Evolutionary conservation across 2,797 vertebrate genomes (phyloP).

Genomic region (Sebastes variabilis): DNA sequence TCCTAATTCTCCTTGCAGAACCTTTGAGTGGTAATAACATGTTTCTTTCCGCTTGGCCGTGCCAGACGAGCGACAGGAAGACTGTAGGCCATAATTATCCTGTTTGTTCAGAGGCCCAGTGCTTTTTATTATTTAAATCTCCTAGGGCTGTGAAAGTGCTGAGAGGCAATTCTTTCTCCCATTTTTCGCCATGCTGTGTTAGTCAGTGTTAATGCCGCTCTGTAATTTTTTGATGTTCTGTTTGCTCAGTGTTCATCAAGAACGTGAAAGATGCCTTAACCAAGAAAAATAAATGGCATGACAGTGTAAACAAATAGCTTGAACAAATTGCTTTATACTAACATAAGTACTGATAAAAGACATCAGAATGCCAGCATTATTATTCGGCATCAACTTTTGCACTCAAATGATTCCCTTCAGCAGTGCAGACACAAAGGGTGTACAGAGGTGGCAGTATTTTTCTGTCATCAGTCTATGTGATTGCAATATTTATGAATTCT

Average conservation of each 20-base stretch:
- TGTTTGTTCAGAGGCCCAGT: constrained; percentile 87
- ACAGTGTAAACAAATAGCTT: constrained; percentile 70
- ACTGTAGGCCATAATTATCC: constrained; percentile 90
- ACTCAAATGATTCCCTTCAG: constrained; percentile 25
- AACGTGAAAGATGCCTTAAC: constrained; percentile 66
- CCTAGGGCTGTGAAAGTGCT: constrained; percentile 84
- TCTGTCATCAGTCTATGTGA: not conserved
- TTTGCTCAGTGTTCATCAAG: constrained; percentile 78
- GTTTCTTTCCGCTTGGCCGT: constrained; percentile 83
- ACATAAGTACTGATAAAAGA: constrained; percentile 41
- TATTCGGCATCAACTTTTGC: constrained; percentile 46
- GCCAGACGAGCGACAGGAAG: constrained; percentile 83
- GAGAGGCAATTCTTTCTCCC: constrained; percentile 79
- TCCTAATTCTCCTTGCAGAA: constrained; percentile 82
- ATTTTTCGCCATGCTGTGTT: constrained; percentile 83
- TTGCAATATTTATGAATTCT: constrained; percentile 30
- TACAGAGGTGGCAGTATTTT: constrained; percentile 17
- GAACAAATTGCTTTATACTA: constrained; percentile 66
- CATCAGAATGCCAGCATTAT: constrained; percentile 24
- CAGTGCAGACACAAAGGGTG: constrained; percentile 9
- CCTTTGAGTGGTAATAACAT: constrained; percentile 84
- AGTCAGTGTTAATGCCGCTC: constrained; percentile 81
- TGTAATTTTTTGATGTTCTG: constrained; percentile 79
- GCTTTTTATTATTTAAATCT: constrained; percentile 91
- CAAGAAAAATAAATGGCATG: constrained; percentile 45